Evolutionary conservation across 2,888 invertebrate genomes (phyloP), one percentile per base, ranked within the genome.

Genomic region (Rapana venosa): DNA sequence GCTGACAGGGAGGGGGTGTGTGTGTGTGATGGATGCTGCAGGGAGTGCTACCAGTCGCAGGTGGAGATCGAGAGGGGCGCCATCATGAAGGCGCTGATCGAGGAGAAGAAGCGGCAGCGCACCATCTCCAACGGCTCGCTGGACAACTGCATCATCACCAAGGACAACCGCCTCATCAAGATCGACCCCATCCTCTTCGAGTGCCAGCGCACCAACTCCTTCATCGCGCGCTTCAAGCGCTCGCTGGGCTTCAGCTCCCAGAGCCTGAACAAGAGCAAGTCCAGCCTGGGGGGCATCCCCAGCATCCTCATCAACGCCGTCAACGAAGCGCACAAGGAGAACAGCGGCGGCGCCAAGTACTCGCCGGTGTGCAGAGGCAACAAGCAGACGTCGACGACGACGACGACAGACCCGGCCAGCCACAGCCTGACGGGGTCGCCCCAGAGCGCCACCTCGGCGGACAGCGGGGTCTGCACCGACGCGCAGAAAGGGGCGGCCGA

Each of bases 141-240:
- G 30, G 96, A 96, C 90, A 96, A 96, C 89, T 95, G 95, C 91
- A 94, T 96, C 90, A 96, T 96, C 74, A 96, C 96, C 0, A 95
- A 93, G 90, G 95, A 95, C 92, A 96, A 96, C 91, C 92, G 93
- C 84, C 92, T 96, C 81, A 94, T 96, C 88, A 95, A 94, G 90
- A 93, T 95, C 26, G 95, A 95, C 87, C 92, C 92, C 0, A 93
- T 93, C 79, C 87, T 93, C 22, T 93, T 94, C 56, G 94, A 94
- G 87, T 90, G 93, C 70, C 91, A 93, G 58, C 94, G 94, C 83
- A 94, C 93, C 91, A 93, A 93, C 83, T 94, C 94, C 1, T 93
- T 94, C 88, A 93, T 94, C 30, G 94, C 94, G 30, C 92, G 93
- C 88, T 92, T 94, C 79, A 94, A 94, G 92, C 93, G 93, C 58